Evolutionary conservation across 2,113 vertebrate species (phyloP).

Genomic region (Axis porcinus): DNA sequence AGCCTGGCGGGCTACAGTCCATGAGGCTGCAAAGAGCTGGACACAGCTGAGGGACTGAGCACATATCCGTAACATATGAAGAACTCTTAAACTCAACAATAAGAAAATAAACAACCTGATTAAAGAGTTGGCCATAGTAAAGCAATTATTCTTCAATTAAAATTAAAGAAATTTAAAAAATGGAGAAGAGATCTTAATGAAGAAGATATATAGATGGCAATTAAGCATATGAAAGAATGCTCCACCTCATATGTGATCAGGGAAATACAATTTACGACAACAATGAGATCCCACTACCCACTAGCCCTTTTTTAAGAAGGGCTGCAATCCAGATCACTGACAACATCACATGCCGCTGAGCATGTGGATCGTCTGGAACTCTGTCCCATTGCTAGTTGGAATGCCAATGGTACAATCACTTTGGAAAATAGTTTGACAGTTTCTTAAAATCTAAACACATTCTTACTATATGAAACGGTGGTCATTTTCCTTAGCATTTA

Average conservation of each 20-base stretch:
- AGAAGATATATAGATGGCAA: not conserved
- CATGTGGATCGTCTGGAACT: not conserved
- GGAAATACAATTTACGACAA: not conserved
- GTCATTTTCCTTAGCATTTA: not conserved
- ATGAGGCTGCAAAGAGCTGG: not conserved
- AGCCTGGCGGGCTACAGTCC: rapidly evolving
- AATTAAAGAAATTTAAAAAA: not conserved
- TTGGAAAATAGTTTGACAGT: not conserved
- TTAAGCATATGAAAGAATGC: not conserved
- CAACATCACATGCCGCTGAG: not conserved
- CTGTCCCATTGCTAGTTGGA: not conserved
- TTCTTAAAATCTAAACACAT: not conserved
- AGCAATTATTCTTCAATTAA: not conserved
- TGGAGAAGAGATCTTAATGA: not conserved
- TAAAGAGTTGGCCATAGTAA: not conserved
- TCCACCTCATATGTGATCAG: not conserved
- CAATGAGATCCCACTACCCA: not conserved
- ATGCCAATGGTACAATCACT: not conserved
- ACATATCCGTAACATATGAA: not conserved
- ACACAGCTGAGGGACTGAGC: not conserved
- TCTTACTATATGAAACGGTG: not conserved
- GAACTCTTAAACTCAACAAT: not conserved
- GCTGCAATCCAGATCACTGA: not conserved
- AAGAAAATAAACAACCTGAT: not conserved
- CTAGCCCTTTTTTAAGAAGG: not conserved